These are phyloP conservation scores for Melipona quadrifasciata DNA, from an alignment of 1,140 invertebrate genomes.

Conservation along the genomic window DNA sequence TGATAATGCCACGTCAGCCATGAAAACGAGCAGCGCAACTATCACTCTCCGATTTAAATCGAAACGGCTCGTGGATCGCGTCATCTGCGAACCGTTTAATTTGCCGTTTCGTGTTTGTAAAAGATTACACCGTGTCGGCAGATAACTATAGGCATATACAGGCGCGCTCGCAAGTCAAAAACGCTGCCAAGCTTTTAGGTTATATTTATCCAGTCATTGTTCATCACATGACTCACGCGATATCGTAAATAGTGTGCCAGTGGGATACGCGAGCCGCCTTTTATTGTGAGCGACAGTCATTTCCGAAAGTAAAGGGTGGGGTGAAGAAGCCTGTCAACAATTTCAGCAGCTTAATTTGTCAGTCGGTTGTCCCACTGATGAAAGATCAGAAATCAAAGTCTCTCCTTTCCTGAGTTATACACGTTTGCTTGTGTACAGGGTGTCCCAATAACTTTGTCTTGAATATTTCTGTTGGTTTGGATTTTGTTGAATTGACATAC, in stretches of 20 bases:
- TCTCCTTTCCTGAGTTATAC: background rate
- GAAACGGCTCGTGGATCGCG: background rate
- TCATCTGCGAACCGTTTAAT: background rate
- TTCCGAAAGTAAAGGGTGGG: slow-evolving; percentile 1
- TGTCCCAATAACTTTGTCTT: too few relatives aligned
- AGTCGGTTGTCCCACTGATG: background rate
- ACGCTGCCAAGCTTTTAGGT: too few relatives aligned
- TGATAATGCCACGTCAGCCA: background rate
- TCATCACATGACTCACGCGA: background rate
- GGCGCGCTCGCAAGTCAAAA: background rate
- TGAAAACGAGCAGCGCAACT: background rate
- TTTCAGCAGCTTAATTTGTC: slow-evolving; percentile 7
- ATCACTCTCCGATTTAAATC: background rate
- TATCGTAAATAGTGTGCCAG: background rate
- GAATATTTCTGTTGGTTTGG: too few relatives aligned
- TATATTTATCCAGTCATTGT: slow-evolving; percentile 2
- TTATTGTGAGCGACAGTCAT: slow-evolving; percentile 8
- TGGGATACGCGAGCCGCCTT: background rate
- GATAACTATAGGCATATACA: background rate
- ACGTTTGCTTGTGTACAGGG: too few relatives aligned
- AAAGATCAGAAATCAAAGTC: background rate
- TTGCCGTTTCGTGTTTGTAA: background rate
- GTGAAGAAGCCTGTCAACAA: slow-evolving; percentile 10
- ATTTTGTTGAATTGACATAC: too few relatives aligned
- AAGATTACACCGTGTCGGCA: background rate